A percentile compares a stretch with the other conserved stretches of the same genome.
phyloP scores from a whole-genome alignment of 2,113 vertebrate species.

The Uria aalge region DNA sequence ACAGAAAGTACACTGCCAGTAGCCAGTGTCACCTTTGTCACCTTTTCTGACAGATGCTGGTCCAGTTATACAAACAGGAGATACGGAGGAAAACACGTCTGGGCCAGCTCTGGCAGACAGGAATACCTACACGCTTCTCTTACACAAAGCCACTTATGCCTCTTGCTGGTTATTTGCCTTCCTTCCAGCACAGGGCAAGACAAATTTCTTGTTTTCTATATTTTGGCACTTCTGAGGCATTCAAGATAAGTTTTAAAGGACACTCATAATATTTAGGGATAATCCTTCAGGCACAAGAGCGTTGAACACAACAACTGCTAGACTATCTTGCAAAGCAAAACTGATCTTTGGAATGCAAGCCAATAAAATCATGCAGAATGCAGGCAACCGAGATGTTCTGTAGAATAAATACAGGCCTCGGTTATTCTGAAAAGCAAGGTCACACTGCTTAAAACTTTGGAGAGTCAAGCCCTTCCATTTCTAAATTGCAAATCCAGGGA shows the following conservation, averaged over 20 bases:
- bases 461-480: background rate
- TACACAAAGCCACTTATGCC: background rate
- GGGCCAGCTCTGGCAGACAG: background rate
- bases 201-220: background rate
- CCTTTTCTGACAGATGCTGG: background rate
- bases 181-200: background rate
- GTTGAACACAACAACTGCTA: background rate
- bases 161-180: background rate
- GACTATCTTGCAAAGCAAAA: background rate
- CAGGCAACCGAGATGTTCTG: background rate
- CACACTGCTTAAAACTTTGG: background rate
- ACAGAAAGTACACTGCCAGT: background rate
- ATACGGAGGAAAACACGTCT: rapidly evolving
- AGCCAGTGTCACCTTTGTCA: background rate
- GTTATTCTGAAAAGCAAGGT: background rate
- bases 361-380: background rate
- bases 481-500: background rate
- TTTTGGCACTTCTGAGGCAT: background rate
- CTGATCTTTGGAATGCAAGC: background rate
- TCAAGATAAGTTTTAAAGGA: background rate
- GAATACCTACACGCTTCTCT: background rate
- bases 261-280: background rate
- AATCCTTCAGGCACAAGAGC: background rate
- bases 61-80: background rate
- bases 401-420: background rate